Conservation (phyloP, 2,888 invertebrate genomes). For the Ischnura elegans region DNA sequence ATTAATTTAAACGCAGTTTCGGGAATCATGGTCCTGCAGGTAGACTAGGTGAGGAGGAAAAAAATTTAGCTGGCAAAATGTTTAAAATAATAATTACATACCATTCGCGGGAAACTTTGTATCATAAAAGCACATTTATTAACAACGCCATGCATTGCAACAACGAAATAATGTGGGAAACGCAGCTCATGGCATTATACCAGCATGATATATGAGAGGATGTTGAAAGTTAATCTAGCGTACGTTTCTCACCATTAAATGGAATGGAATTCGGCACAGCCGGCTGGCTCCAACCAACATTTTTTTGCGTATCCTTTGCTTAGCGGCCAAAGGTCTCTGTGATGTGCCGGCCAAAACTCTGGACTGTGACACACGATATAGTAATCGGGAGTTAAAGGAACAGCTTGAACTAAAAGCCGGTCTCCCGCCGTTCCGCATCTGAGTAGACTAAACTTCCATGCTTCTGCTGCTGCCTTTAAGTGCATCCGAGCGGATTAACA, state of each 20-base stretch:
- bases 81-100: not conserved
- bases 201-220: conserved; percentile 3
- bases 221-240: not conserved
- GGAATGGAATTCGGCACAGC: not conserved
- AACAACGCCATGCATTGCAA: not conserved
- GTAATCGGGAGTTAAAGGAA: not conserved
- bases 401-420: too few relatives aligned
- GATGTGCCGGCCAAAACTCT: not conserved
- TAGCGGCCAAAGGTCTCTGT: not conserved
- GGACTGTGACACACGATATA: not conserved
- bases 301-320: not conserved
- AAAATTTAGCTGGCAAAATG: not conserved
- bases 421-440: too few relatives aligned
- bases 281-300: not conserved
- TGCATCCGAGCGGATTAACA: too few relatives aligned
- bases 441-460: too few relatives aligned
- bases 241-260: not conserved
- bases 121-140: not conserved
- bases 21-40: not conserved
- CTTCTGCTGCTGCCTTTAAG: too few relatives aligned
- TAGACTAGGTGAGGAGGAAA: not conserved
- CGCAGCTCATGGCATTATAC: not conserved
- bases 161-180: not conserved
- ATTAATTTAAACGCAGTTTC: not conserved
- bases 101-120: not conserved